Percentiles rank a stretch among this genome's conserved stretches.
These are phyloP conservation scores for Seriola quinqueradiata DNA, from an alignment of 2,113 vertebrate species.

Conservation along the genomic window DNA sequence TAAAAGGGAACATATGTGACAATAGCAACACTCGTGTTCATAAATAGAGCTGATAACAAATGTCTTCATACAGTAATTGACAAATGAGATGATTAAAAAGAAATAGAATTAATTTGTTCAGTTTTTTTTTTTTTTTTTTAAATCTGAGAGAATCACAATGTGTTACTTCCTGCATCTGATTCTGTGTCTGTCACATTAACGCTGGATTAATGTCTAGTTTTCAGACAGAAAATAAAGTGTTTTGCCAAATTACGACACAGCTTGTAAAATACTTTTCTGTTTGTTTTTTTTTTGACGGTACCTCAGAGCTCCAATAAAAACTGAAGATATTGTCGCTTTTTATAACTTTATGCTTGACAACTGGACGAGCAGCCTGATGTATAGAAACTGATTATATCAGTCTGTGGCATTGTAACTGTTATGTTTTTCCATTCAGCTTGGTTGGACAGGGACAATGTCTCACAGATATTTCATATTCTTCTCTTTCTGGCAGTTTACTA, in stretches of 20 bases:
- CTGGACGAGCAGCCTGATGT: not conserved
- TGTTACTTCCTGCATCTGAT: not conserved
- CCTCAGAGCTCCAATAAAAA: not conserved
- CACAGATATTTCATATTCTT: not conserved
- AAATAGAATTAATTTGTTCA: too few relatives aligned
- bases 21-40: not conserved
- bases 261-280: not conserved
- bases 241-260: conserved; percentile 6
- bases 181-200: not conserved
- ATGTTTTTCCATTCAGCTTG: not conserved
- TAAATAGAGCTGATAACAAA: not conserved
- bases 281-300: not conserved
- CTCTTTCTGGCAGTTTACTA: conserved; percentile 4
- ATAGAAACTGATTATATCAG: not conserved
- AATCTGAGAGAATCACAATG: not conserved
- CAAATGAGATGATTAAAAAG: not conserved
- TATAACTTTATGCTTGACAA: not conserved
- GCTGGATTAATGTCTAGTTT: not conserved
- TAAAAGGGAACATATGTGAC: not conserved
- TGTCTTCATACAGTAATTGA: not conserved
- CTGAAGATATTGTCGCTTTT: not conserved
- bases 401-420: not conserved
- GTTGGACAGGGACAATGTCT: not conserved
- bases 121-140: not conserved
- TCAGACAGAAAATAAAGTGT: not conserved